phyloP scores from a whole-genome alignment of 2,113 vertebrate species.

The Camelus dromedarius region DNA sequence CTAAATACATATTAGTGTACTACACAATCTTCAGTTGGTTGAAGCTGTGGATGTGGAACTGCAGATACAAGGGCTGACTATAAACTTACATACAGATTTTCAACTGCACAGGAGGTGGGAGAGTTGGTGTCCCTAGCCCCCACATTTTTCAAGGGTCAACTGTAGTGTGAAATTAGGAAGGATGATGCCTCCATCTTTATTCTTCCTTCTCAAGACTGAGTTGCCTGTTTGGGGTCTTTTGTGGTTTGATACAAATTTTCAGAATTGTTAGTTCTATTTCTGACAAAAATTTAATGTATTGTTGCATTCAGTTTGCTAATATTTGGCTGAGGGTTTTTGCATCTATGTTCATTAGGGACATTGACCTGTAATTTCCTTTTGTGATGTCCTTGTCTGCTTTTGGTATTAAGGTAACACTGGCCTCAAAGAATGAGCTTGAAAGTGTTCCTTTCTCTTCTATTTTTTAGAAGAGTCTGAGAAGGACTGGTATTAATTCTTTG shows the following conservation, averaged over 20 bases:
- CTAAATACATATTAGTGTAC: background rate
- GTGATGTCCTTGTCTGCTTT: background rate
- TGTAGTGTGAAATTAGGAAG: constrained; percentile 30
- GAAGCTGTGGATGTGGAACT: background rate
- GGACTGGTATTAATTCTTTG: background rate
- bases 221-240: background rate
- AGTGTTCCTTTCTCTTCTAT: background rate
- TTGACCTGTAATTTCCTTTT: background rate
- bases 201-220: background rate
- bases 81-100: background rate
- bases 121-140: background rate
- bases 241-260: background rate
- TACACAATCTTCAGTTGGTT: background rate
- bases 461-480: background rate
- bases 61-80: background rate
- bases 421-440: background rate
- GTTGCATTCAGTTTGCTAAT: background rate
- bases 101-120: background rate
- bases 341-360: background rate
- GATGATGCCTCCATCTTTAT: background rate
- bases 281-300: background rate
- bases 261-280: background rate
- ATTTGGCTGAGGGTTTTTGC: background rate
- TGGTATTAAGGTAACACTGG: background rate
- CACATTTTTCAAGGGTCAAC: background rate